Evolutionary conservation across 1,140 invertebrate species (phyloP).

Genomic region (Trichonephila inaurata): DNA sequence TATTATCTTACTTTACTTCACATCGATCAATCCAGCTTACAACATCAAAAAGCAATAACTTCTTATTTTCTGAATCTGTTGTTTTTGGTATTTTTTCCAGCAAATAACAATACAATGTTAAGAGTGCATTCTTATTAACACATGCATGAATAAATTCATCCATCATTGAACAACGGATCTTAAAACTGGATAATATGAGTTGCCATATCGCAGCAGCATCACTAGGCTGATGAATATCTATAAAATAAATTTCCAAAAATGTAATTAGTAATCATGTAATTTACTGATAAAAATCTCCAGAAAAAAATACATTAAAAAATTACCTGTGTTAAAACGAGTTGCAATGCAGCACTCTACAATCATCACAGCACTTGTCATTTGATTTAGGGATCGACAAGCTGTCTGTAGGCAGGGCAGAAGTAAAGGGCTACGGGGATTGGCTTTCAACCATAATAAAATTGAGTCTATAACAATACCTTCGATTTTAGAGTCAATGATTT

Average conservation of each 20-base stretch:
- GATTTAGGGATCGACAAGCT: slow-evolving; percentile 45
- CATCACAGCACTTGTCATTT: slow-evolving; percentile 17
- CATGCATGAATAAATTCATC: slow-evolving; percentile 52
- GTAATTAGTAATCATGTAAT: not conserved
- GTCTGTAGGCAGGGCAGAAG: slow-evolving; percentile 59
- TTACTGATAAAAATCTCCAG: not conserved
- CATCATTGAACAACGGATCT: not conserved
- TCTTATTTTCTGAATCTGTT: slow-evolving; percentile 24
- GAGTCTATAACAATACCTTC: slow-evolving; percentile 6
- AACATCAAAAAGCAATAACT: slow-evolving; percentile 17
- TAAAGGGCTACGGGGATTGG: slow-evolving; percentile 6
- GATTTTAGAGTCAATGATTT: not conserved
- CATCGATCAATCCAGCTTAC: slow-evolving; percentile 45
- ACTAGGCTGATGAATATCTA: slow-evolving; percentile 35
- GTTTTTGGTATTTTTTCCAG: not conserved
- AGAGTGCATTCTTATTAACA: slow-evolving; percentile 37
- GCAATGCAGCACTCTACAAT: slow-evolving; percentile 58
- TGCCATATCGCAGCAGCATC: slow-evolving; percentile 52
- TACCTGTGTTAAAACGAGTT: slow-evolving; percentile 63
- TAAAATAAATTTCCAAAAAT: not conserved
- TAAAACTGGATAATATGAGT: slow-evolving; percentile 37
- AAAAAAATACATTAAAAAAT: not conserved
- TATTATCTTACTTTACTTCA: slow-evolving; percentile 26
- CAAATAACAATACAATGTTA: slow-evolving; percentile 52
- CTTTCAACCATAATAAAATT: slow-evolving; percentile 37